Base-by-base conservation (phyloP, 1,140 invertebrate genomes). In the Kradibia gibbosae region DNA sequence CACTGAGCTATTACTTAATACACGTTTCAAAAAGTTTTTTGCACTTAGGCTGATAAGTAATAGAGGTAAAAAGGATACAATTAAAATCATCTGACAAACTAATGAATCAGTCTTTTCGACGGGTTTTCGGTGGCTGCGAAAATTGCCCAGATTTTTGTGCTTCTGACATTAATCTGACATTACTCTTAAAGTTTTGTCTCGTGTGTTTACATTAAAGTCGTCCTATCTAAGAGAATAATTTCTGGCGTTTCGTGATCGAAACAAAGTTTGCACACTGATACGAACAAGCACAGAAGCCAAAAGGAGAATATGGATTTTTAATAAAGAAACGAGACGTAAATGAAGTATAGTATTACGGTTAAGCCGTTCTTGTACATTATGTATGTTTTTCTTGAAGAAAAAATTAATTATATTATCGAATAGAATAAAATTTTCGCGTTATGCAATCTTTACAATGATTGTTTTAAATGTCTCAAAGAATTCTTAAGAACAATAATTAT, bases 21-120 rank as follows among this genome's bases (percentile, higher is more conserved):
- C 42, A 17, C 7, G 8, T 62, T 65, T 65, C 20, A 25, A 65
- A 48, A 48, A 77, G 74, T 62, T 65, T 1, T 17, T 2, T 4
- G 22, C 13, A 25, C n/a, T 20, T 13, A 15, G 71, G 45, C 28
- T 34, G 25, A 55, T 31, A 17, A 39, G 25, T 3, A 25, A 57
- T 34, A 17, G 20, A 4, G 17, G n/a, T 0, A 17, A 55, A 36
- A 55, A 55, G n/a, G 50, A 48, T 48, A 28, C 20, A 20, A 36
- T 50, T 74, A 25, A 73, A 53, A 45, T 15, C 22, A 7, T 36
- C n/a, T 25, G 1, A 45, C 67, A 72, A 60, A 72, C 53, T 60
- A 79, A 79, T 60, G 78, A 79, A 79, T 79, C 78, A 60, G 70
- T 60, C 65, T 31, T 73, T 70, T 39, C 81, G 81, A 72, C 82